phyloP scores from a whole-genome alignment of 2,113 vertebrate genomes.

The Phyllostomus discolor region DNA sequence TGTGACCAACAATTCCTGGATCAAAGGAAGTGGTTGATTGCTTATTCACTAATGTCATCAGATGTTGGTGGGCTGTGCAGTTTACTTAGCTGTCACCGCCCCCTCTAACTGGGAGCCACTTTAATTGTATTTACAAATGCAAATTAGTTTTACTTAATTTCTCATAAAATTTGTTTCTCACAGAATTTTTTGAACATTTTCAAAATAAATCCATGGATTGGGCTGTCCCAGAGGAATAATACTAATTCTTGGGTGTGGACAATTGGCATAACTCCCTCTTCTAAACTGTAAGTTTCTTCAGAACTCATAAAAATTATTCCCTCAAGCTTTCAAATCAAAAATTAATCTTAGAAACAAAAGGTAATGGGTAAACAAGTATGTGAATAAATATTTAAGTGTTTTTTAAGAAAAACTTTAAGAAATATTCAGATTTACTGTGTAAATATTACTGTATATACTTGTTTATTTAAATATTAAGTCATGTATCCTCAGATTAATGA shows the following conservation, averaged over 20 bases:
- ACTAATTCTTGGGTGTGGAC: neutral
- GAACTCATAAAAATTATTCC: neutral
- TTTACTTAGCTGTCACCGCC: constrained; percentile 31
- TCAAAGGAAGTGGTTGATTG: constrained; percentile 75
- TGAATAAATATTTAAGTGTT: neutral
- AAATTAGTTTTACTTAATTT: neutral
- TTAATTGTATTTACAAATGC: too few relatives aligned
- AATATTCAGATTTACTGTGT: neutral
- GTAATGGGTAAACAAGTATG: neutral
- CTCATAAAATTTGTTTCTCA: neutral
- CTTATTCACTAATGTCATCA: neutral
- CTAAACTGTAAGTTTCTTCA: neutral
- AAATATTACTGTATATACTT: neutral
- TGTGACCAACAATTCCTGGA: constrained; percentile 71
- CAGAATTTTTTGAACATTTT: neutral
- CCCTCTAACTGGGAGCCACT: too few relatives aligned
- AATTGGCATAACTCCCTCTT: too few relatives aligned
- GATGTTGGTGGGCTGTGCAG: neutral
- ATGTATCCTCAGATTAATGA: too few relatives aligned
- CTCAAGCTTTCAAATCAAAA: neutral
- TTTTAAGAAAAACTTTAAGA: neutral
- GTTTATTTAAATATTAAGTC: neutral
- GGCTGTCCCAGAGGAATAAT: neutral
- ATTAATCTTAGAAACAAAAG: neutral
- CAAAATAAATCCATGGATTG: neutral